Evolutionary conservation across 2,888 invertebrate species (phyloP).

Genomic region (Pammene fasciana): DNA sequence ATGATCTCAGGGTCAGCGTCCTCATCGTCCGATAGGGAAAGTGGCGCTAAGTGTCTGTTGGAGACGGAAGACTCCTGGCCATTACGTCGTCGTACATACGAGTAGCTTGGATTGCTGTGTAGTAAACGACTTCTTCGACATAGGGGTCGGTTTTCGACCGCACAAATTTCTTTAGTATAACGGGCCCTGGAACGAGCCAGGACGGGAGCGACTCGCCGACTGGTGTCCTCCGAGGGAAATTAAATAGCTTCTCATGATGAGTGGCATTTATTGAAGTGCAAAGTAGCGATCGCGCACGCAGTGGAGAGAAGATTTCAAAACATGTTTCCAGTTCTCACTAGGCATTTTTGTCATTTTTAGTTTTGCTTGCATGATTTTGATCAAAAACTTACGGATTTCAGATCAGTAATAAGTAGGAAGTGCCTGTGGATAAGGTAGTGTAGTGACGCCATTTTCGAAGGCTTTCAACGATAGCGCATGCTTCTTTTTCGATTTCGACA

Average conservation of each 20-base stretch:
- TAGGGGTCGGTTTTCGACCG: no score
- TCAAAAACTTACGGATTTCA: constrained; percentile 16
- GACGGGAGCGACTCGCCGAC: no score
- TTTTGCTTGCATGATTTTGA: constrained; percentile 29
- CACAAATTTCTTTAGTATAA: no score
- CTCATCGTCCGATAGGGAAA: no score
- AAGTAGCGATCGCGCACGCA: constrained; percentile 1
- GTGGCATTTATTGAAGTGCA: constrained; percentile 22
- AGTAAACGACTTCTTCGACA: no score
- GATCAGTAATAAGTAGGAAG: constrained; percentile 17
- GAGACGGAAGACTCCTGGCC: no score
- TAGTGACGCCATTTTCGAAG: constrained; percentile 39
- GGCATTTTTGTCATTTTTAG: constrained; percentile 44
- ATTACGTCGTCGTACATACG: no score
- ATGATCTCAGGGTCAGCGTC: no score
- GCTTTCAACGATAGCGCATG: constrained; percentile 36
- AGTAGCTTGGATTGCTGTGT: no score
- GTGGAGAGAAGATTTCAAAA: not conserved
- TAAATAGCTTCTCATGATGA: constrained; percentile 12
- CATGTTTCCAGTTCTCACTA: not conserved
- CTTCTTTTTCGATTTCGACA: constrained; percentile 26
- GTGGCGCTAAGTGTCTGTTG: no score
- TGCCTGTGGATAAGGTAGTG: constrained; percentile 29
- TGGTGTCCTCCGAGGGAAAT: no score
- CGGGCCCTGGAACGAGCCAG: no score